Evolutionary conservation across 2,113 vertebrate species (phyloP).

Genomic region (Apteryx mantelli): DNA sequence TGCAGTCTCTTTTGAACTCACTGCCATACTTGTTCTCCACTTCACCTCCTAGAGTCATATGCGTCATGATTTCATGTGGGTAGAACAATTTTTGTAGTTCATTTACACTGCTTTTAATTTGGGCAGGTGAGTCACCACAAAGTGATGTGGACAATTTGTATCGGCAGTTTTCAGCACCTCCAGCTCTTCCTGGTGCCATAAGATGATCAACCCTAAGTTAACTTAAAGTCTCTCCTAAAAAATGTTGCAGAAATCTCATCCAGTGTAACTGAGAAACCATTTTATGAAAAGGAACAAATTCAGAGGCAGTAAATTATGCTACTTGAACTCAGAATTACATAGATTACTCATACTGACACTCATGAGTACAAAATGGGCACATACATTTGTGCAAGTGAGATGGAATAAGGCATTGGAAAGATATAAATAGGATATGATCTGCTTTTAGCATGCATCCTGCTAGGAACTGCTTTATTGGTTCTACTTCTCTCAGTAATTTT

Average conservation of each 20-base stretch:
- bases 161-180: neutral
- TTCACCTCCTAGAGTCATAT: neutral
- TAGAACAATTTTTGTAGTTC: neutral
- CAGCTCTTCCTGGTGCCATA: neutral
- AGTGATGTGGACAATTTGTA: neutral
- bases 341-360: slow-evolving; percentile 29
- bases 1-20: neutral
- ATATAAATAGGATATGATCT: slow-evolving; percentile 6
- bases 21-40: neutral
- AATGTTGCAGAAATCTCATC: neutral
- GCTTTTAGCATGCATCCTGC: neutral
- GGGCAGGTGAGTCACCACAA: neutral
- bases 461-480: slow-evolving; percentile 3
- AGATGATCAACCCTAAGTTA: neutral
- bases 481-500: slow-evolving; percentile 29
- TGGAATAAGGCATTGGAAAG: neutral
- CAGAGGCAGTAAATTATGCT: neutral
- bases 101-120: neutral
- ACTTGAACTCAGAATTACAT: slow-evolving; percentile 32
- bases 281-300: neutral
- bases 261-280: neutral
- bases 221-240: neutral
- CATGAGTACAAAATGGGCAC: slow-evolving; percentile 20
- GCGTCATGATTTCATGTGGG: neutral
- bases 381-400: slow-evolving; percentile 19